phyloP scores from a whole-genome alignment of 1,140 invertebrate species.

The Lepidurus arcticus region DNA sequence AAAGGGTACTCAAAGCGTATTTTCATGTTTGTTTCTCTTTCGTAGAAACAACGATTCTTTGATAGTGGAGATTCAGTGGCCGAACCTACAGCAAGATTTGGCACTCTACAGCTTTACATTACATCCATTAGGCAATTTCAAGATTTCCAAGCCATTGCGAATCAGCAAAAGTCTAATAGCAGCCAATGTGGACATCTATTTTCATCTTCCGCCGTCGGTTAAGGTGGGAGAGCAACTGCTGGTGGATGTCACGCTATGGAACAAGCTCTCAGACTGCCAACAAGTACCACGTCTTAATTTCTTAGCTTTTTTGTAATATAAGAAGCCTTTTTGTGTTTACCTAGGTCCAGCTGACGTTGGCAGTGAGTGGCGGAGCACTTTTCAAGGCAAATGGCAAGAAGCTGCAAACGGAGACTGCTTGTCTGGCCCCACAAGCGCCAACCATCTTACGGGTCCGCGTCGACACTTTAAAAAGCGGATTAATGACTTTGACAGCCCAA shows the following conservation, averaged over 20 bases:
- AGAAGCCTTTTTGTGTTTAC: not conserved
- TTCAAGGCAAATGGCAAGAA: slow-evolving; percentile 7
- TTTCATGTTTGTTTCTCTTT: not conserved
- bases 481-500: not conserved
- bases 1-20: not conserved
- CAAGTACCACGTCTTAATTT: not conserved
- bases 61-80: not conserved
- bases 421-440: not conserved
- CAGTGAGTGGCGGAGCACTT: not conserved
- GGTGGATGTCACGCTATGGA: slow-evolving; percentile 7
- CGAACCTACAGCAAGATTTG: not conserved
- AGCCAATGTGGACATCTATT: slow-evolving; percentile 2
- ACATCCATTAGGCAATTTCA: not conserved
- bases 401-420: not conserved
- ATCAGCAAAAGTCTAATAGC: not conserved
- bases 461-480: not conserved
- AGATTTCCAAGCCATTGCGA: not conserved
- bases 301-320: not conserved
- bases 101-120: not conserved
- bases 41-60: not conserved
- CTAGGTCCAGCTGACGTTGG: slow-evolving; percentile 5
- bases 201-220: not conserved
- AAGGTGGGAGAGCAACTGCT: slow-evolving; percentile 10
- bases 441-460: slow-evolving; percentile 5
- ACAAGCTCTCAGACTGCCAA: not conserved